A percentile compares a stretch with the other conserved stretches of the same genome.
These are phyloP conservation scores for Drosophila kohkoa DNA, from an alignment of 1,140 invertebrate genomes.

Conservation along the genomic window DNA sequence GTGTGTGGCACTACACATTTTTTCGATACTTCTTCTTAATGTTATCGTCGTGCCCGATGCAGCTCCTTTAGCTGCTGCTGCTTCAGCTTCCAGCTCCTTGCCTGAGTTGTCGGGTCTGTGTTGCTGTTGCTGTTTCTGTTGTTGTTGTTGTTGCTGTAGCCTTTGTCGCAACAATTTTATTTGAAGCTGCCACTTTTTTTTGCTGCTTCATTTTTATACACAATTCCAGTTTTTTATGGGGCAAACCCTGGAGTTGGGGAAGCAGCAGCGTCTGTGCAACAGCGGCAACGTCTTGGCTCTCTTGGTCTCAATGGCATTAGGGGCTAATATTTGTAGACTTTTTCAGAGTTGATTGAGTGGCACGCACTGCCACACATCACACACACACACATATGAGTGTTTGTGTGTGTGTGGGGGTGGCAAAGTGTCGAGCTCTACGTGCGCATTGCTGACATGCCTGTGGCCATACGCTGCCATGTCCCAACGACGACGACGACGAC, in stretches of 20 bases:
- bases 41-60: constrained; percentile 75
- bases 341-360: constrained; percentile 83
- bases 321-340: constrained; percentile 84
- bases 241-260: constrained; percentile 23
- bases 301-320: constrained; percentile 82
- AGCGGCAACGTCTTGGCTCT: constrained; percentile 55
- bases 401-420: constrained; percentile 7
- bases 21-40: constrained; percentile 83
- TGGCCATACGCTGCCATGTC: constrained; percentile 56
- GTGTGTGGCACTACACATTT: constrained; percentile 75
- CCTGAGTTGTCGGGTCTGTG: constrained; percentile 7
- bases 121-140: constrained; percentile 42
- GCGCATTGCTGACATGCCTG: constrained; percentile 62
- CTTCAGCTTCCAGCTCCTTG: constrained; percentile 54
- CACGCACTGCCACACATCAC: constrained; percentile 73
- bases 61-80: constrained; percentile 62
- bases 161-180: constrained; percentile 83
- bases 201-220: constrained; percentile 80
- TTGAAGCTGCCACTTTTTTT: constrained; percentile 79
- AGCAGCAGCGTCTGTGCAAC: constrained; percentile 38
- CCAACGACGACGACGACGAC: constrained; percentile 5
- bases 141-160: constrained; percentile 52
- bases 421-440: constrained; percentile 45
- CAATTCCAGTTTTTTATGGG: constrained; percentile 80
- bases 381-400: constrained; percentile 36